Conservation (phyloP, 2,888 invertebrate genomes). For the Chymomyza procnemis region DNA sequence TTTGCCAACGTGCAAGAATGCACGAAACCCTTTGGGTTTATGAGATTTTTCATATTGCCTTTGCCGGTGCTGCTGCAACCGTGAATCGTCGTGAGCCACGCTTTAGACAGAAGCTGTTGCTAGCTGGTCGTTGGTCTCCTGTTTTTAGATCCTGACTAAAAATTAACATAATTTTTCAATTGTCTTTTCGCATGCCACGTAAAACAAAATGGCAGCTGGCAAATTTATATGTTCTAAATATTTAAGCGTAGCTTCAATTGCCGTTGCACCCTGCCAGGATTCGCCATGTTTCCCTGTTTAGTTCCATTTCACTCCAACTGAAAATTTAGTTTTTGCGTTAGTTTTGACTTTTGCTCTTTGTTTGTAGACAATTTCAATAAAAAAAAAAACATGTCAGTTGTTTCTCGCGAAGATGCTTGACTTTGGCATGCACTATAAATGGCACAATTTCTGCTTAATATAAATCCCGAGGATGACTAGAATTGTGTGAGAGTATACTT, state of each 20-base stretch:
- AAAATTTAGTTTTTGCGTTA: neutral
- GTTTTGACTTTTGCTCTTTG: neutral
- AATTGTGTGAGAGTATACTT: too few species aligned
- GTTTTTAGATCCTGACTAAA: neutral
- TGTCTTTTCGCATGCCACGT: constrained; percentile 33
- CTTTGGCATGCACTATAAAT: neutral
- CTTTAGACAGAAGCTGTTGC: neutral
- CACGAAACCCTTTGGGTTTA: constrained; percentile 38
- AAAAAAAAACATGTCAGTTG: neutral
- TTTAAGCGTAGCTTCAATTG: neutral
- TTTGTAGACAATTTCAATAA: neutral
- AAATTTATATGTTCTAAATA: constrained; percentile 4
- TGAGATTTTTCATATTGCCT: constrained; percentile 33
- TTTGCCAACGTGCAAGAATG: constrained; percentile 51
- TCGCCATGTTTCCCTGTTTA: neutral
- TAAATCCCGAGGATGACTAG: too few species aligned
- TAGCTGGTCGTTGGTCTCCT: neutral
- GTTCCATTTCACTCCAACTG: neutral
- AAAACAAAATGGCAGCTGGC: neutral
- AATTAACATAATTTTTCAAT: constrained; percentile 66
- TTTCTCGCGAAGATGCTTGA: too few species aligned
- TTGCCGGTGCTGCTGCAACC: neutral
- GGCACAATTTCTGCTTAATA: too few species aligned
- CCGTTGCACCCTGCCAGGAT: neutral
- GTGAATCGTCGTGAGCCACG: neutral